A percentile compares a stretch with the other conserved stretches of the same genome.
These are phyloP conservation scores for Pristionchus japonicus DNA, from an alignment of 2,888 invertebrate species.

Conservation along the genomic window DNA sequence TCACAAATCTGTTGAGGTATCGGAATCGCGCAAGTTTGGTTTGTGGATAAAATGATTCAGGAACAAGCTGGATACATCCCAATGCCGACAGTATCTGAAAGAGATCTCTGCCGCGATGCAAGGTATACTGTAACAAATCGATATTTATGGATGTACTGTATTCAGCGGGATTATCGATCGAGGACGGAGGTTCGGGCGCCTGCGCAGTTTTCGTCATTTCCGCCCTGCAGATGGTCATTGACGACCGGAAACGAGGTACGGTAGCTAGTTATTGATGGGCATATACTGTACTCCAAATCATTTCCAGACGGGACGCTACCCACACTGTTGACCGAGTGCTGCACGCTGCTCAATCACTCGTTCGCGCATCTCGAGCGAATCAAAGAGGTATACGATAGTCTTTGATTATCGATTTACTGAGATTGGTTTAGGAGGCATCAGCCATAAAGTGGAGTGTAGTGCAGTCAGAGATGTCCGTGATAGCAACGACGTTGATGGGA, in stretches of 20 bases:
- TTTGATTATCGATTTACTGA: background rate
- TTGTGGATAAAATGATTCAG: background rate
- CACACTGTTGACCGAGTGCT: background rate
- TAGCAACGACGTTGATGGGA: background rate
- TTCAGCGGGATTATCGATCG: constrained; percentile 24
- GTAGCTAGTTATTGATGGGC: background rate
- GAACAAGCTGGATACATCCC: background rate
- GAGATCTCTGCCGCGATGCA: background rate
- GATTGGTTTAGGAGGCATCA: background rate
- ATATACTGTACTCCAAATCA: background rate
- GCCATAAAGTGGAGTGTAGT: constrained; percentile 5
- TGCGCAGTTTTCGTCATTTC: constrained; percentile 31
- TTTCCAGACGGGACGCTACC: background rate
- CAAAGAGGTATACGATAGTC: constrained; percentile 9
- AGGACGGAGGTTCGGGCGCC: background rate
- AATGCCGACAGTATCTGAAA: background rate
- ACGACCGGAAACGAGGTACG: constrained; percentile 33
- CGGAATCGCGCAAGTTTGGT: too few relatives aligned
- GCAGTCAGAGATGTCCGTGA: background rate
- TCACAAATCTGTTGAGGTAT: constrained; percentile 18
- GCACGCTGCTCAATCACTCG: constrained; percentile 4
- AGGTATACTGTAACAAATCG: background rate
- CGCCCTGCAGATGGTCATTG: constrained; percentile 26
- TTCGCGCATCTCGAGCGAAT: constrained; percentile 11
- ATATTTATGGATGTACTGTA: background rate